Evolutionary conservation across 1,140 invertebrate genomes (phyloP).

Genomic region (Galleria mellonella): DNA sequence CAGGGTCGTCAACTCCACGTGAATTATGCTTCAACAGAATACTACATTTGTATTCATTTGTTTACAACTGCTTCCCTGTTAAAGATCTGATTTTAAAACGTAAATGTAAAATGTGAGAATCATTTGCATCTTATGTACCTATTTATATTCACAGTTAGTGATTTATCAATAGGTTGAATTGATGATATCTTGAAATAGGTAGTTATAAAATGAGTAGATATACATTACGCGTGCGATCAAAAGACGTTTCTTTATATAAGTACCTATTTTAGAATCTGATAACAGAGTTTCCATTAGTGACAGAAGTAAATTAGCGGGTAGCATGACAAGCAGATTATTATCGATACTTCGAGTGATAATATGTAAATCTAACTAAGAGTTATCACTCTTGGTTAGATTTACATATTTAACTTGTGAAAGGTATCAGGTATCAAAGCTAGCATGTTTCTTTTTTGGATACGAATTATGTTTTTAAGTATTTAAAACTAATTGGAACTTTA

Average conservation of each 20-base stretch:
- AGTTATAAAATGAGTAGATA: slow-evolving; percentile 9
- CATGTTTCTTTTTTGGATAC: too few species aligned
- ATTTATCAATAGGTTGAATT: slow-evolving; percentile 15
- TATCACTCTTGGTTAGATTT: slow-evolving; percentile 6
- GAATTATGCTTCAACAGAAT: slow-evolving; percentile 18
- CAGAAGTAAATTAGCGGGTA: slow-evolving; percentile 13
- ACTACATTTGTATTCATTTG: slow-evolving; percentile 39
- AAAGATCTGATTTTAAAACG: slow-evolving; percentile 35
- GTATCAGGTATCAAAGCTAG: slow-evolving; percentile 1
- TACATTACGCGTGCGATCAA: slow-evolving; percentile 4
- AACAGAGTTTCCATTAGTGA: slow-evolving; percentile 12
- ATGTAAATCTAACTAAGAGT: too few species aligned
- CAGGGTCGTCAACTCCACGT: slow-evolving; percentile 1
- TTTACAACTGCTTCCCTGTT: slow-evolving; percentile 38
- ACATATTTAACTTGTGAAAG: slow-evolving; percentile 4
- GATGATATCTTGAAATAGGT: slow-evolving; percentile 15
- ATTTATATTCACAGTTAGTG: slow-evolving; percentile 11
- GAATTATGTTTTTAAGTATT: too few species aligned
- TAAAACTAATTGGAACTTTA: too few species aligned
- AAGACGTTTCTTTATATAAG: slow-evolving; percentile 4
- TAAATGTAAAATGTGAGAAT: slow-evolving; percentile 15
- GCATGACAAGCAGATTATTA: slow-evolving; percentile 9
- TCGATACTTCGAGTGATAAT: slow-evolving; percentile 3
- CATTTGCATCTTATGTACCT: slow-evolving; percentile 15
- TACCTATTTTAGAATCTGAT: slow-evolving; percentile 16